These are phyloP conservation scores for Sarcophaga rosellei DNA, from an alignment of 2,888 invertebrate species.

Conservation along the genomic window DNA sequence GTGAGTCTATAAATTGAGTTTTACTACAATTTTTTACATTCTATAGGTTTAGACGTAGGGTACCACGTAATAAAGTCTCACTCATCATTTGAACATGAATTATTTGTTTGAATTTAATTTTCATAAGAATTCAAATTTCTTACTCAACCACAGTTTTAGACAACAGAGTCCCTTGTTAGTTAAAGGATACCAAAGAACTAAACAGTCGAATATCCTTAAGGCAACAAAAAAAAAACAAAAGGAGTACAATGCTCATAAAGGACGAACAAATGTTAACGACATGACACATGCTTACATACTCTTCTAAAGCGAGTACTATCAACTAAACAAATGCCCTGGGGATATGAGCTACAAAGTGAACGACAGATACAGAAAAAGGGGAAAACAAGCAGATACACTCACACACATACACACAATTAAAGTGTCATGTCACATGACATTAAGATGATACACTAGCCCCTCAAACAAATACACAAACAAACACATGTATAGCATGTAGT, in stretches of 20 bases:
- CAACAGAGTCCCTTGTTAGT: background rate
- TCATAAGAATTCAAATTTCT: background rate
- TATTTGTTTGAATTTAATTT: too few species aligned
- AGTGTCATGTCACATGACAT: constrained; percentile 52
- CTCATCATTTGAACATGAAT: too few species aligned
- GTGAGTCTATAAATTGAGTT: too few species aligned
- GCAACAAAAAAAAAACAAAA: background rate
- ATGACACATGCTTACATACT: constrained; percentile 6
- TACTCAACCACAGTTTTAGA: background rate
- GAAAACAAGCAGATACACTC: constrained; percentile 29
- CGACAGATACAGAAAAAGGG: background rate
- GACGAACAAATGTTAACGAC: constrained; percentile 17
- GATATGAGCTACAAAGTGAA: background rate
- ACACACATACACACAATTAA: constrained; percentile 39
- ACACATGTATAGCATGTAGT: too few species aligned
- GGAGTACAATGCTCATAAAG: background rate
- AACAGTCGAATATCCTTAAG: background rate
- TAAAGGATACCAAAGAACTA: constrained; percentile 1
- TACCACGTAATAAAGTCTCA: too few species aligned
- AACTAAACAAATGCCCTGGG: background rate
- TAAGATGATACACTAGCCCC: background rate
- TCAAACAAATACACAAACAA: background rate
- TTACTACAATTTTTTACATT: too few species aligned
- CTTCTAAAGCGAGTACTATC: background rate
- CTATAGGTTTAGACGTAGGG: too few species aligned